These are phyloP conservation scores for Halichoerus grypus DNA, from an alignment of 2,113 vertebrate genomes.

Conservation along the genomic window DNA sequence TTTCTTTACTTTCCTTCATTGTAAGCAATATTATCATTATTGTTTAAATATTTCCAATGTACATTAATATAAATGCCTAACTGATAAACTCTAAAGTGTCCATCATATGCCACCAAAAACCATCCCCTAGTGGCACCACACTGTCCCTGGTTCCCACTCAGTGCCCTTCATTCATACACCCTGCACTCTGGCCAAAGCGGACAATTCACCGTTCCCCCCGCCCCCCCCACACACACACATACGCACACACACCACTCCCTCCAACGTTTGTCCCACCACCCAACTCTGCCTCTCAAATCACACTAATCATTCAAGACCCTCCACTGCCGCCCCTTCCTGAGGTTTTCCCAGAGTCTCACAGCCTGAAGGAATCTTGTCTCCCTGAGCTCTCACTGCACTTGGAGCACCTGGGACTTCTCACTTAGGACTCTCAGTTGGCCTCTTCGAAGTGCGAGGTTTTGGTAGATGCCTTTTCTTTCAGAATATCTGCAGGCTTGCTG, in stretches of 20 bases:
- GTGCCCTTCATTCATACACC: not conserved
- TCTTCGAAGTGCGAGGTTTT: not conserved
- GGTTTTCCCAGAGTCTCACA: fast-evolving
- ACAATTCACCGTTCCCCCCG: not conserved
- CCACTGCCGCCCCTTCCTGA: not conserved
- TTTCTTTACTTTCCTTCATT: not conserved
- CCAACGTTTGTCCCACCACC: not conserved
- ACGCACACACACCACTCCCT: not conserved
- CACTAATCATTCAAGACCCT: not conserved
- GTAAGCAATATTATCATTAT: not conserved
- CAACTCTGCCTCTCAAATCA: not conserved
- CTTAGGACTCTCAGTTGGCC: not conserved
- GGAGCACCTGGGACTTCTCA: not conserved
- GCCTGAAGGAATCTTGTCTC: not conserved
- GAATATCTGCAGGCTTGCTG: not conserved
- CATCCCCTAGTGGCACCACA: fast-evolving
- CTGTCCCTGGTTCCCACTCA: not conserved
- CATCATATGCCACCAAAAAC: not conserved
- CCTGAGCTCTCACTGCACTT: not conserved
- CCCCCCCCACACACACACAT: fast-evolving
- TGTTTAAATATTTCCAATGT: not conserved
- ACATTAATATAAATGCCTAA: not conserved
- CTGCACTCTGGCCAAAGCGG: no score
- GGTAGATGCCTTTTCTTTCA: not conserved
- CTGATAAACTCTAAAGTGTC: not conserved